These are phyloP conservation scores for Strix uralensis DNA, from an alignment of 2,113 vertebrate genomes.

Conservation along the genomic window DNA sequence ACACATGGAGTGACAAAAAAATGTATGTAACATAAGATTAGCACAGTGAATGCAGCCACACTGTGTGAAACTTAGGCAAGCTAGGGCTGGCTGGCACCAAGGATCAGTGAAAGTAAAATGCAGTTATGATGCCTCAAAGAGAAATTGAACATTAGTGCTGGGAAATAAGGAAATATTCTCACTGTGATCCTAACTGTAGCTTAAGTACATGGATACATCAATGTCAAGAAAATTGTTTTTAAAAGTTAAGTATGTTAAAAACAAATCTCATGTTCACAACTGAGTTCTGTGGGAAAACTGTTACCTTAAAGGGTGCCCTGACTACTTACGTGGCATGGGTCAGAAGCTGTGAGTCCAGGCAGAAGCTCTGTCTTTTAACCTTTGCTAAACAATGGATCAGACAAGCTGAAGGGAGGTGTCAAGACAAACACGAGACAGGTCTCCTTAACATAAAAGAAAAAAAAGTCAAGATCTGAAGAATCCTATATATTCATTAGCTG, in stretches of 20 bases:
- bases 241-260: neutral
- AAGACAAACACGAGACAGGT: neutral
- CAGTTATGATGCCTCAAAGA: conserved; percentile 15
- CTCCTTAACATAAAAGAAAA: neutral
- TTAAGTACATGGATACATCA: conserved; percentile 28
- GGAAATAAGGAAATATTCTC: conserved; percentile 22
- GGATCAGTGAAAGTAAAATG: conserved; percentile 24
- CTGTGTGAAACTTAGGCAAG: conserved; percentile 44
- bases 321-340: neutral
- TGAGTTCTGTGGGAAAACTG: conserved; percentile 5
- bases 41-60: conserved; percentile 25
- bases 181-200: neutral
- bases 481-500: neutral
- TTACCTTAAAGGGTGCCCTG: neutral
- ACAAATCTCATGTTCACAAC: neutral
- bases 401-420: neutral
- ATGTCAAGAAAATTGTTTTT: conserved; percentile 37
- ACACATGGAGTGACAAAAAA: conserved; percentile 64
- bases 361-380: neutral
- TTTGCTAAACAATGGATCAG: neutral
- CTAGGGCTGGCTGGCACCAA: conserved; percentile 32
- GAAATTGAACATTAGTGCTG: conserved; percentile 2
- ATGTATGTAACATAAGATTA: conserved; percentile 47
- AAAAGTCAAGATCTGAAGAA: neutral
- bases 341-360: neutral